These are phyloP conservation scores for Oryzias melastigma DNA, from an alignment of 2,113 vertebrate genomes.

Conservation along the genomic window DNA sequence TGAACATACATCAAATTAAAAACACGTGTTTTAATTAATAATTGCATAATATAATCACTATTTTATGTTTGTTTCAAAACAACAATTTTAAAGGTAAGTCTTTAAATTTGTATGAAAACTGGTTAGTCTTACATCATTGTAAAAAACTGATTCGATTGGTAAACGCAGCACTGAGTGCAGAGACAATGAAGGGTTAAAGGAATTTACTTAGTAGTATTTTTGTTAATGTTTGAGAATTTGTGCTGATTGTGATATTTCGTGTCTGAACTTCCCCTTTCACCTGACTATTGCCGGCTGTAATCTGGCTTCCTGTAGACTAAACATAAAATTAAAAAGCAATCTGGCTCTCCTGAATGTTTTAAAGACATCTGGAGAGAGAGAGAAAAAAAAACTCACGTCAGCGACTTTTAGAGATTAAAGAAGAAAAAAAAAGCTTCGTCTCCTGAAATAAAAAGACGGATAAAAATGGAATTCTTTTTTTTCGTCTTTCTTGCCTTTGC, in stretches of 20 bases:
- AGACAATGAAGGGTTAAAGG: too few species aligned
- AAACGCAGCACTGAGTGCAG: too few species aligned
- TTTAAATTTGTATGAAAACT: too few species aligned
- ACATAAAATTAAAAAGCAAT: conserved; percentile 81
- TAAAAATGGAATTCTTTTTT: conserved; percentile 57
- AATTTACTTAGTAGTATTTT: conserved; percentile 45
- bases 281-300: conserved; percentile 69
- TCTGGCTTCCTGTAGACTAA: conserved; percentile 80
- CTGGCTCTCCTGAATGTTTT: conserved; percentile 70
- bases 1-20: too few species aligned
- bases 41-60: too few species aligned
- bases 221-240: conserved; percentile 68
- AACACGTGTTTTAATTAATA: too few species aligned
- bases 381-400: conserved; percentile 71
- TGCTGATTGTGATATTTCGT: conserved; percentile 67
- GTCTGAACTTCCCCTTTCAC: conserved; percentile 23
- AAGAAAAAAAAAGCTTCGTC: conserved; percentile 48
- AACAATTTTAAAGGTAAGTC: too few species aligned
- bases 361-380: conserved; percentile 47
- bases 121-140: too few species aligned
- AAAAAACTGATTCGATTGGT: too few species aligned
- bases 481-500: conserved; percentile 58
- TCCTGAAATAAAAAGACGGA: conserved; percentile 65
- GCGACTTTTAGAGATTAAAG: conserved; percentile 77
- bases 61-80: too few species aligned